These are phyloP conservation scores for Oligia fasciuncula DNA, from an alignment of 2,888 invertebrate species.

Conservation along the genomic window DNA sequence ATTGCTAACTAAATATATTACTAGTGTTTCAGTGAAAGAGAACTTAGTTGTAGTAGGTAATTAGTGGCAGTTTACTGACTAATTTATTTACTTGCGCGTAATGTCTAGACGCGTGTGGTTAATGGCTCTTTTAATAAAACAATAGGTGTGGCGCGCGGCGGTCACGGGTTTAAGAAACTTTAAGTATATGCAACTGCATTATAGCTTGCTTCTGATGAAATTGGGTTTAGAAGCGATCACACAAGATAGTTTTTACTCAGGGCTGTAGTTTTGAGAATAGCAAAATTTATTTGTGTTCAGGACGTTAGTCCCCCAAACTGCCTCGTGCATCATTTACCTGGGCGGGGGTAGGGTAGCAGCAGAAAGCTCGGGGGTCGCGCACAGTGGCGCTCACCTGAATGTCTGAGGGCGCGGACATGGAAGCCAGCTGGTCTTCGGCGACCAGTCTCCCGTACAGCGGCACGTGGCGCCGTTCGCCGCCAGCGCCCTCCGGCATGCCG, in stretches of 20 bases:
- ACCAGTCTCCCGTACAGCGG: conserved; percentile 97
- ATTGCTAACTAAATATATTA: conserved; percentile 72
- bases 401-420: conserved; percentile 91
- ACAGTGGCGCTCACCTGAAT: conserved; percentile 90
- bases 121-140: conserved; percentile 80
- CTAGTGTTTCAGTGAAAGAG: conserved; percentile 74
- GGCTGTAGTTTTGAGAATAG: conserved; percentile 30
- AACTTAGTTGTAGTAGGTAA: conserved; percentile 79
- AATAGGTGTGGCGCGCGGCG: conserved; percentile 74
- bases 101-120: conserved; percentile 81
- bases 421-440: conserved; percentile 95
- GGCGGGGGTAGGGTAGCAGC: conserved; percentile 86
- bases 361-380: conserved; percentile 89
- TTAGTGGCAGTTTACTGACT: conserved; percentile 81
- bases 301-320: conserved; percentile 79
- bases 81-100: conserved; percentile 85
- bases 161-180: conserved; percentile 69
- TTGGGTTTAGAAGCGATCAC: conserved; percentile 55
- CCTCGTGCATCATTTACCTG: conserved; percentile 90
- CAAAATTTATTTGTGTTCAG: conserved; percentile 51
- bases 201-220: conserved; percentile 53
- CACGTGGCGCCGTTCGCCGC: conserved; percentile 92
- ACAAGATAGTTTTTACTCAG: conserved; percentile 15
- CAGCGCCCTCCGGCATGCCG: conserved; percentile 85
- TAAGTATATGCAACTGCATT: conserved; percentile 57